Conservation (phyloP, 2,888 invertebrate species). For the Slavum lentiscoides region DNA sequence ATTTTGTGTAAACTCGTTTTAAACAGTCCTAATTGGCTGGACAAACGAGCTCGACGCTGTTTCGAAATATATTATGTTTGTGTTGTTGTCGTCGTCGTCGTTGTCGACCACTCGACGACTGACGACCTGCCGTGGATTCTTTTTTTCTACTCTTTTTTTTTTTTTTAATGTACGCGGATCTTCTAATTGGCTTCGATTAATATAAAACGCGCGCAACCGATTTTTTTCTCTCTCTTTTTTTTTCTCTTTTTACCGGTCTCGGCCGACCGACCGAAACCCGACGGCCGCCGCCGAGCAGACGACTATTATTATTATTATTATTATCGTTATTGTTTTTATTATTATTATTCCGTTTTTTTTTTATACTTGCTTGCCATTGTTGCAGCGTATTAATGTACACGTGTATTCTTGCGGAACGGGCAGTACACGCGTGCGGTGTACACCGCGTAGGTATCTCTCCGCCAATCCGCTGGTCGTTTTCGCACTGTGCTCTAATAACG, state of each 20-base stretch:
- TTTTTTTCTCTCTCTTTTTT: conserved; percentile 24
- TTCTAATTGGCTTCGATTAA: conserved; percentile 51
- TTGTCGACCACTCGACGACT: not conserved
- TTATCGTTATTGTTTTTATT: not conserved
- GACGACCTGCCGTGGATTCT: conserved; percentile 12
- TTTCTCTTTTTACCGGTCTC: no score
- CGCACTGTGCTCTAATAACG: no score
- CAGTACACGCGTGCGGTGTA: no score
- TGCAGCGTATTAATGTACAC: no score
- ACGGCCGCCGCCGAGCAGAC: not conserved
- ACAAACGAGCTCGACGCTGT: conserved; percentile 48
- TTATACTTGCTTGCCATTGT: not conserved
- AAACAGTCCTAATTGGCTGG: conserved; percentile 50
- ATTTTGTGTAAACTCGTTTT: conserved; percentile 45
- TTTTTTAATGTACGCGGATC: conserved; percentile 33
- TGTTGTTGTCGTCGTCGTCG: not conserved
- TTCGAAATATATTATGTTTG: conserved; percentile 29
- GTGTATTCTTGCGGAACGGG: no score
- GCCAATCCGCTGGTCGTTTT: no score
- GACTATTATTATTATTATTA: conserved; percentile 15
- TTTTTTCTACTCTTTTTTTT: not conserved
- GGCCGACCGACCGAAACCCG: conserved; percentile 16
- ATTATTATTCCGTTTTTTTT: conserved; percentile 20
- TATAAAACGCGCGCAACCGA: conserved; percentile 28
- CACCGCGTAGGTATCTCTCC: no score